Evolutionary conservation across 2,797 vertebrate genomes (phyloP).

Genomic region (Gallinago stenura): DNA sequence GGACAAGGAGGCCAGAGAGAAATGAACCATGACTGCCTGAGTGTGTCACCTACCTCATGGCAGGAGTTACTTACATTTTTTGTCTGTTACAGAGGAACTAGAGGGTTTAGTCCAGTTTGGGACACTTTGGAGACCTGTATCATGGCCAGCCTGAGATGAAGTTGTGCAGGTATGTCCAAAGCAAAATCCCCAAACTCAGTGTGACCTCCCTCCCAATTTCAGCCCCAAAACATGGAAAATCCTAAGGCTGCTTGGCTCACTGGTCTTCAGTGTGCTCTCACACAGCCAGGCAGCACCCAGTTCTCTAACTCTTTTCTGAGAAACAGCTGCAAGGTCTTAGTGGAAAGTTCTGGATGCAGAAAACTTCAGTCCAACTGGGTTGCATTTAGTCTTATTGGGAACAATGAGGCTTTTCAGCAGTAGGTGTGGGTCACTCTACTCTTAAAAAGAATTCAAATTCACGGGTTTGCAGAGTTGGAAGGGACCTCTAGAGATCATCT

Average conservation of each 20-base stretch:
- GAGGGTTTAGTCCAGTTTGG: neutral
- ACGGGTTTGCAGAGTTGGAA: too few species aligned
- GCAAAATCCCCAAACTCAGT: neutral
- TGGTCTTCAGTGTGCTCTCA: neutral
- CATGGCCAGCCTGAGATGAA: neutral
- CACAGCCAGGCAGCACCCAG: neutral
- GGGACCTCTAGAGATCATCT: too few species aligned
- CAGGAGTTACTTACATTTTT: fast-evolving
- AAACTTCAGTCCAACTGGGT: neutral
- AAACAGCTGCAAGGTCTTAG: neutral
- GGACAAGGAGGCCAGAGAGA: constrained; percentile 35
- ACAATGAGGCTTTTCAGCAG: neutral
- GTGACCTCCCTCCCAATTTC: neutral
- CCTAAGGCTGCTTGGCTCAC: neutral
- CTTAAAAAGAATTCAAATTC: neutral
- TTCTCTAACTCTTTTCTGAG: neutral
- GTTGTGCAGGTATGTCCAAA: neutral
- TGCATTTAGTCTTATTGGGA: neutral
- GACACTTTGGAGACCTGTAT: neutral
- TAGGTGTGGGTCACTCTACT: neutral
- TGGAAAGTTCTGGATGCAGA: neutral
- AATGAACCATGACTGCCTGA: constrained; percentile 2
- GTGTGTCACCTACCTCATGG: neutral
- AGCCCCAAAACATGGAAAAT: neutral
- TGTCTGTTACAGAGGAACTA: neutral